Percentiles rank a stretch among this genome's conserved stretches.
Conservation (phyloP, 2,113 vertebrate genomes). For the Macrotis lagotis region DNA sequence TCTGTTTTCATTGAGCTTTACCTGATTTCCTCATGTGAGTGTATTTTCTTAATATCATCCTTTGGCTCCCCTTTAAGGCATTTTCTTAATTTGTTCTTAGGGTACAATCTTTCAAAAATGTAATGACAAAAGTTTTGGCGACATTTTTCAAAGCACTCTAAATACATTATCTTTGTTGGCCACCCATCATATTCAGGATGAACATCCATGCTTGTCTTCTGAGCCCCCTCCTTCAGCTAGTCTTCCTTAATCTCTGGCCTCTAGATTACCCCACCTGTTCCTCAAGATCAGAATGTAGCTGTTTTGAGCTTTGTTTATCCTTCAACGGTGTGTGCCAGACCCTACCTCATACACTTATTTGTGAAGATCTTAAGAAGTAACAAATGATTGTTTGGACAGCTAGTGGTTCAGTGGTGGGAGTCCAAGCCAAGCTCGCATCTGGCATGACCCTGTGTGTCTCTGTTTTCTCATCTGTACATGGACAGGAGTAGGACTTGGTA, state of each 20-base stretch:
- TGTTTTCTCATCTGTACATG: neutral
- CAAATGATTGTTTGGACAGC: neutral
- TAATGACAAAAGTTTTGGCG: neutral
- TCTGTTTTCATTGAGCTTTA: neutral
- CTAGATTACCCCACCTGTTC: neutral
- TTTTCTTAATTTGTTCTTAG: neutral
- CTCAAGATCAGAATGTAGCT: neutral
- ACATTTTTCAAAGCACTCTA: neutral
- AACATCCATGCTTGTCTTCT: neutral
- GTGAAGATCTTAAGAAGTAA: neutral
- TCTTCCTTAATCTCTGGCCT: neutral
- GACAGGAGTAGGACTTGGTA: neutral
- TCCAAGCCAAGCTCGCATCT: too few species aligned
- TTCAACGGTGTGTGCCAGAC: neutral
- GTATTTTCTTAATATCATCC: neutral
- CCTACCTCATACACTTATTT: neutral
- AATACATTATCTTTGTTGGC: neutral
- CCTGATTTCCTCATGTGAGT: neutral
- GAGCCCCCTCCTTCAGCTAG: neutral
- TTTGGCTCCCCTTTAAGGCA: neutral
- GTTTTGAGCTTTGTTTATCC: neutral
- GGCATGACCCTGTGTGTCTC: neutral
- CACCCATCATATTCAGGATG: neutral
- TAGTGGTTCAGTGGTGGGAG: neutral
- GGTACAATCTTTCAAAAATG: neutral